These are phyloP conservation scores for Gallinago media DNA, from an alignment of 2,113 vertebrate species.

Conservation along the genomic window DNA sequence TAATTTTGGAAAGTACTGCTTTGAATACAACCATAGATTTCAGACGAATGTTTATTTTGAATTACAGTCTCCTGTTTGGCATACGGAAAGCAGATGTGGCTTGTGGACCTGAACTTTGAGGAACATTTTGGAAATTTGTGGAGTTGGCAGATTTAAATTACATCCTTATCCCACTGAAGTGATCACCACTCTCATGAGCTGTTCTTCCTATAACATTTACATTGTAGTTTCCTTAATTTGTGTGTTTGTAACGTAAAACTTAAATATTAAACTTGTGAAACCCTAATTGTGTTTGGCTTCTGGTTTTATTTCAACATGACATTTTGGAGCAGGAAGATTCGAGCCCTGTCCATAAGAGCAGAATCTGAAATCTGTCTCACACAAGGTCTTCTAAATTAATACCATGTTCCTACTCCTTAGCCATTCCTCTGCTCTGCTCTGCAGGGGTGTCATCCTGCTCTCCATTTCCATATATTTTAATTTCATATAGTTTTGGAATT, in stretches of 20 bases:
- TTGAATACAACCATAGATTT: not conserved
- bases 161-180: not conserved
- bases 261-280: not conserved
- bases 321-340: not conserved
- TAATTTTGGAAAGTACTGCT: not conserved
- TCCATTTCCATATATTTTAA: not conserved
- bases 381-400: not conserved
- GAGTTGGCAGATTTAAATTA: not conserved
- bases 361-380: not conserved
- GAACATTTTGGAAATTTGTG: not conserved
- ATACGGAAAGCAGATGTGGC: not conserved
- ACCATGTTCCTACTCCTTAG: not conserved
- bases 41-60: not conserved
- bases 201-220: not conserved
- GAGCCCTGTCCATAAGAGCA: not conserved
- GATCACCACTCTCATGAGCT: not conserved
- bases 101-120: not conserved
- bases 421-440: rapidly evolving
- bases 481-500: not conserved
- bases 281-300: not conserved
- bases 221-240: not conserved
- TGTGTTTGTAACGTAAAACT: not conserved
- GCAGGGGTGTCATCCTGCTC: not conserved
- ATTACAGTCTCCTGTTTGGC: not conserved
- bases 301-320: not conserved